Evolutionary conservation across 2,113 vertebrate species (phyloP).

Genomic region (Hirundichthys speculiger): DNA sequence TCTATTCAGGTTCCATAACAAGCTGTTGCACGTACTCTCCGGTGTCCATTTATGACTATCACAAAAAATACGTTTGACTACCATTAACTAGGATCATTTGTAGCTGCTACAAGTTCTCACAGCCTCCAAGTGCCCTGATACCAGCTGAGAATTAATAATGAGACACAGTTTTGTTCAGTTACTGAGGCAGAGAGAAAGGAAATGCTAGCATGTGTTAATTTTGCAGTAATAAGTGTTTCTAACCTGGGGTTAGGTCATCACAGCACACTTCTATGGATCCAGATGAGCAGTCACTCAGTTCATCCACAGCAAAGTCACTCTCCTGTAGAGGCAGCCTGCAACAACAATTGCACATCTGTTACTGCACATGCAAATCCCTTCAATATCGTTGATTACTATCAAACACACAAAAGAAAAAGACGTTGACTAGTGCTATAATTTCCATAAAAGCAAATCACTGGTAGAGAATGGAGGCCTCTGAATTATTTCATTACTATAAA

Average conservation of each 20-base stretch:
- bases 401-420: background rate
- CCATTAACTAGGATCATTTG: constrained; percentile 7
- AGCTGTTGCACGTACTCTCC: constrained; percentile 33
- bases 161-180: background rate
- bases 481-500: background rate
- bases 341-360: constrained; percentile 2
- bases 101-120: constrained; percentile 20
- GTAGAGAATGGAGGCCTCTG: background rate
- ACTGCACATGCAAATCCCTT: constrained; percentile 10
- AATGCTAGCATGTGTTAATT: background rate
- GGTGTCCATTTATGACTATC: constrained; percentile 25
- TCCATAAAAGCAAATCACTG: constrained; percentile 3
- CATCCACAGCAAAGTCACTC: constrained; percentile 67
- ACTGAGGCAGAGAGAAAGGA: background rate
- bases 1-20: constrained; percentile 51
- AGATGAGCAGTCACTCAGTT: constrained; percentile 81
- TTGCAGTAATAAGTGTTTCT: constrained; percentile 19
- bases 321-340: constrained; percentile 68
- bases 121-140: background rate
- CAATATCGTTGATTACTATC: constrained; percentile 1
- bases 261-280: constrained; percentile 82
- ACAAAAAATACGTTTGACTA: constrained; percentile 31
- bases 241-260: constrained; percentile 75
- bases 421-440: too few species aligned
- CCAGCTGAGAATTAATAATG: background rate